Conservation (phyloP, 1,140 invertebrate genomes). For the Heliconius hewitsoni region DNA sequence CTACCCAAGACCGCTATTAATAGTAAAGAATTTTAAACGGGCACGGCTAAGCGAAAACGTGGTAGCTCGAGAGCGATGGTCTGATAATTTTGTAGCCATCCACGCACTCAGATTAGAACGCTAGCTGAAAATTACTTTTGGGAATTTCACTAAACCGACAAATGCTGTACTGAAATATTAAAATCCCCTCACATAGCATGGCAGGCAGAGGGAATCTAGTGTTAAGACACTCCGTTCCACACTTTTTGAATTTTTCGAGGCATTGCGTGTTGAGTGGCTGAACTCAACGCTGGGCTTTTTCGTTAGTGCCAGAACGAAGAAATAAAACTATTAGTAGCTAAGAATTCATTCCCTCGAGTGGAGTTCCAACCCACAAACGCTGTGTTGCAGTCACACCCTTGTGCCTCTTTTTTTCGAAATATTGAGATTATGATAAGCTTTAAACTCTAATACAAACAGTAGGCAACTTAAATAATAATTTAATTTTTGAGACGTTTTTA, state of each 20-base stretch:
- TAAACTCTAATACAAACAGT: neutral
- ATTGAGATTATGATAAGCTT: neutral
- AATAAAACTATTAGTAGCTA: too few species aligned
- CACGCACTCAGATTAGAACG: constrained; percentile 14
- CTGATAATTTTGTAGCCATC: constrained; percentile 22
- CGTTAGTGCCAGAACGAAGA: too few species aligned
- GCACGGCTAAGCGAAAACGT: constrained; percentile 22
- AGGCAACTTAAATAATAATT: neutral
- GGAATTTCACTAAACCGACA: neutral
- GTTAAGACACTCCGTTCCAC: too few species aligned
- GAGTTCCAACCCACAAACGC: too few species aligned
- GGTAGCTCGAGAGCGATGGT: constrained; percentile 20
- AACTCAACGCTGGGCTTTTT: too few species aligned
- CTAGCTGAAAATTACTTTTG: neutral
- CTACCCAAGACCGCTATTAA: constrained; percentile 18
- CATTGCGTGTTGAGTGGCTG: too few species aligned
- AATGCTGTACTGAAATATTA: neutral
- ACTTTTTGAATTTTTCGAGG: too few species aligned
- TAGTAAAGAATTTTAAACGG: constrained; percentile 34
- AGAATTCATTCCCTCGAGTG: too few species aligned
- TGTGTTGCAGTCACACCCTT: too few species aligned
- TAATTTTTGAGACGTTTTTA: neutral
- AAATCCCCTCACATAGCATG: neutral
- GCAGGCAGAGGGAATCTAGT: too few species aligned
- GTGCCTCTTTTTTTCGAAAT: too few species aligned